Percentiles rank a stretch among this genome's conserved stretches.
These are phyloP conservation scores for Pseudopipra pipra DNA, from an alignment of 2,113 vertebrate species.

Conservation along the genomic window DNA sequence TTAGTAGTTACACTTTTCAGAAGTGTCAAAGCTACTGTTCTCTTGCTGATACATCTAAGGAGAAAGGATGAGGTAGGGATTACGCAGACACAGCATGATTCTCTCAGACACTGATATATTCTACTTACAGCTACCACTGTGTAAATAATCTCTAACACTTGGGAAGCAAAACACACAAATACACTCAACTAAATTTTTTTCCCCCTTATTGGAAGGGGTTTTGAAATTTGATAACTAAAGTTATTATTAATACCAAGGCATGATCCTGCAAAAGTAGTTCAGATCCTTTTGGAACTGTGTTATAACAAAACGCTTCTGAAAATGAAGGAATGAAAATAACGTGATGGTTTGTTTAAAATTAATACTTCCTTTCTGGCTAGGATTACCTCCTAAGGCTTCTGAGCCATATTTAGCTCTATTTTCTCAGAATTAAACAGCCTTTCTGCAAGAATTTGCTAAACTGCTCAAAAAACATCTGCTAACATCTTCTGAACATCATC, in stretches of 20 bases:
- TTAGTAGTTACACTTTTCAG: background rate
- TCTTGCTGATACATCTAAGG: background rate
- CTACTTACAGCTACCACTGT: background rate
- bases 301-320: background rate
- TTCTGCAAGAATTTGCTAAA: background rate
- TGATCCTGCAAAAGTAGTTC: background rate
- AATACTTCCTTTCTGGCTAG: background rate
- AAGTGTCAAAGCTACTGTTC: background rate
- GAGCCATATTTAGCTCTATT: background rate
- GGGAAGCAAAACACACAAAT: background rate
- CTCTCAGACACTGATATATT: background rate
- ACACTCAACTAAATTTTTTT: background rate
- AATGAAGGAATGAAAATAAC: background rate
- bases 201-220: background rate
- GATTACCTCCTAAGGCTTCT: background rate
- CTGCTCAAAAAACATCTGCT: slow-evolving; percentile 2
- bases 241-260: background rate
- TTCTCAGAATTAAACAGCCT: background rate
- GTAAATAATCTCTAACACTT: background rate
- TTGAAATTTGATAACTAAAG: background rate
- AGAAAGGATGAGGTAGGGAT: background rate
- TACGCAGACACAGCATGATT: background rate
- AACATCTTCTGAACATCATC: background rate
- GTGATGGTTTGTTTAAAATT: background rate
- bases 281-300: background rate